phyloP scores from a whole-genome alignment of 2,797 vertebrate genomes.

The Molothrus ater region DNA sequence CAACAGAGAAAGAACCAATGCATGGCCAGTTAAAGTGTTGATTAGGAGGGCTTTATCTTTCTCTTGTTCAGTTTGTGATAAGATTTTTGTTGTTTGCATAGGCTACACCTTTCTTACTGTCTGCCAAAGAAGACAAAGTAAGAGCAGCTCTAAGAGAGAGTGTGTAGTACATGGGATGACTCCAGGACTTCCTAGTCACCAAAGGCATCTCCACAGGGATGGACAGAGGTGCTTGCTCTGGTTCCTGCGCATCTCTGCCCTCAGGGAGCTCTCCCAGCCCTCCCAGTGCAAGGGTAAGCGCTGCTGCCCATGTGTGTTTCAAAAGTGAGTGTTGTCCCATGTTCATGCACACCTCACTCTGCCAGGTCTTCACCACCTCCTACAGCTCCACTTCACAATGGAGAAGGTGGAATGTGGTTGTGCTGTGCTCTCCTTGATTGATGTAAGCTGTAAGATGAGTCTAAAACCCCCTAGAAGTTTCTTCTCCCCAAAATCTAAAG shows the following conservation, averaged over 20 bases:
- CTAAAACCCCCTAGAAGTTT: background rate
- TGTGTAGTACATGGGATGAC: fast-evolving
- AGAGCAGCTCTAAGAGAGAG: background rate
- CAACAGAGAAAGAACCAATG: background rate
- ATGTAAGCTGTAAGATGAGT: background rate
- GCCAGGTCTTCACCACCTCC: background rate
- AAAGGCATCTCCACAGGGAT: background rate
- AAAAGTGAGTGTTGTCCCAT: fast-evolving
- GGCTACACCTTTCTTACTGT: background rate
- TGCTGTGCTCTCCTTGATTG: background rate
- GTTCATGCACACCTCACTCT: background rate
- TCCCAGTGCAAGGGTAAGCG: fast-evolving
- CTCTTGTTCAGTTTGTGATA: background rate
- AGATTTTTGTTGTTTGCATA: background rate
- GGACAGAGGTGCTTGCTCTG: background rate
- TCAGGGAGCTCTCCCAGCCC: background rate
- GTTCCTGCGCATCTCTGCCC: background rate
- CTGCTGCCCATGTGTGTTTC: background rate
- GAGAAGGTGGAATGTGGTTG: fast-evolving
- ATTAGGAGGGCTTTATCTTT: slow-evolving; percentile 17
- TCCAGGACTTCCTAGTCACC: background rate
- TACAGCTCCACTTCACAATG: background rate
- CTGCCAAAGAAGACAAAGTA: background rate
- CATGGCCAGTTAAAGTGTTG: background rate
- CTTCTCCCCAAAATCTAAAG: background rate